phyloP scores from a whole-genome alignment of 2,888 invertebrate genomes.

The Cryptus viduatorius region DNA sequence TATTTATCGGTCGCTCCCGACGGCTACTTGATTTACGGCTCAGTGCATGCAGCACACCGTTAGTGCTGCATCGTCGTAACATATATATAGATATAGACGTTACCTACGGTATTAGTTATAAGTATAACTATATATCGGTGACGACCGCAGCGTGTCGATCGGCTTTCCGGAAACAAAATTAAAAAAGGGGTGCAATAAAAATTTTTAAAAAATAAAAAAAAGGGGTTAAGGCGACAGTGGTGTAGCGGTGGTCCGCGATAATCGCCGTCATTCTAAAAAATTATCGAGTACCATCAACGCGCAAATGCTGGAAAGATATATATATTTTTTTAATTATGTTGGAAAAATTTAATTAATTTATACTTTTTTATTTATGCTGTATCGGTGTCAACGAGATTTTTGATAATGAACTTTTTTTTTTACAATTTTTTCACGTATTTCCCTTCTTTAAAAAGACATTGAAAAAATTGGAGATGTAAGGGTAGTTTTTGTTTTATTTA shows the following conservation, averaged over 20 bases:
- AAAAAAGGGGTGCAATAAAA: constrained; percentile 6
- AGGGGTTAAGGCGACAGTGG: background rate
- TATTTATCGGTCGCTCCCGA: constrained; percentile 70
- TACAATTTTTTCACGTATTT: too few species aligned
- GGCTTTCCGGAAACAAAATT: constrained; percentile 37
- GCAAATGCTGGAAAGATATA: too few species aligned
- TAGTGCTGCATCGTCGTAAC: constrained; percentile 25
- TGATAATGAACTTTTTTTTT: too few species aligned
- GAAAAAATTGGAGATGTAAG: too few species aligned
- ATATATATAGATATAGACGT: background rate
- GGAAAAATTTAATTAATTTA: too few species aligned
- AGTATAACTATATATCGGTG: constrained; percentile 8
- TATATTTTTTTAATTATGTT: too few species aligned
- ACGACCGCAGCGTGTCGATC: constrained; percentile 35
- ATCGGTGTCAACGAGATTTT: too few species aligned
- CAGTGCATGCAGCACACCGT: constrained; percentile 33
- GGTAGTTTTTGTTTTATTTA: too few species aligned
- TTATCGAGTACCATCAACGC: too few species aligned
- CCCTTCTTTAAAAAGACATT: too few species aligned
- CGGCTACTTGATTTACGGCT: constrained; percentile 67
- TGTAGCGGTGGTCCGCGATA: background rate
- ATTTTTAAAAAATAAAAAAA: background rate
- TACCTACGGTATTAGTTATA: background rate
- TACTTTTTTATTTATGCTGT: too few species aligned
- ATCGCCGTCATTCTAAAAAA: background rate